phyloP scores from a whole-genome alignment of 2,797 vertebrate species.

The Bradypodion pumilum region DNA sequence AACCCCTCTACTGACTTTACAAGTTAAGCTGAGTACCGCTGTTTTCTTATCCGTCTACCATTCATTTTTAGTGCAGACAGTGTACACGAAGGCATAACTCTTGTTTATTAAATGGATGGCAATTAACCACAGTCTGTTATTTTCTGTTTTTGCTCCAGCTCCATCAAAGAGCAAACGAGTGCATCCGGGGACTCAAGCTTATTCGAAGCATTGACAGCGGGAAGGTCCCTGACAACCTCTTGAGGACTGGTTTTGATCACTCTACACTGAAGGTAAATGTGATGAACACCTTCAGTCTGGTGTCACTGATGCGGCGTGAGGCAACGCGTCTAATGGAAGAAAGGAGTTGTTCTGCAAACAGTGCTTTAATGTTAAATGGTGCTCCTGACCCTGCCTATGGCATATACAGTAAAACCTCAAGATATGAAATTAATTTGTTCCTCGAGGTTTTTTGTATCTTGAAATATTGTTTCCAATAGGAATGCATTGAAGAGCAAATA shows the following conservation, averaged over 20 bases:
- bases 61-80: background rate
- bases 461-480: no score
- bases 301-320: no score
- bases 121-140: fast-evolving
- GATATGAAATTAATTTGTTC: no score
- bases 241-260: constrained; percentile 67
- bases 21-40: background rate
- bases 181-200: constrained; percentile 63
- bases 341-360: background rate
- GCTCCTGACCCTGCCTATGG: no score
- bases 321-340: no score
- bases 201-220: constrained; percentile 63
- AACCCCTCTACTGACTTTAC: no score
- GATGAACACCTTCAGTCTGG: background rate
- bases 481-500: no score
- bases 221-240: constrained; percentile 35
- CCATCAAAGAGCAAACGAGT: constrained; percentile 73
- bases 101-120: background rate
- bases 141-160: constrained; percentile 70
- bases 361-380: background rate
- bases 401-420: no score
- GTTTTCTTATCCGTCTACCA: no score
- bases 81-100: no score
- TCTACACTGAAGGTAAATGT: constrained; percentile 71
- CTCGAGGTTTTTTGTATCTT: no score